Percentiles rank a stretch among this genome's conserved stretches.
Evolutionary conservation across 2,797 vertebrate species (phyloP).

Genomic region (Manis javanica): DNA sequence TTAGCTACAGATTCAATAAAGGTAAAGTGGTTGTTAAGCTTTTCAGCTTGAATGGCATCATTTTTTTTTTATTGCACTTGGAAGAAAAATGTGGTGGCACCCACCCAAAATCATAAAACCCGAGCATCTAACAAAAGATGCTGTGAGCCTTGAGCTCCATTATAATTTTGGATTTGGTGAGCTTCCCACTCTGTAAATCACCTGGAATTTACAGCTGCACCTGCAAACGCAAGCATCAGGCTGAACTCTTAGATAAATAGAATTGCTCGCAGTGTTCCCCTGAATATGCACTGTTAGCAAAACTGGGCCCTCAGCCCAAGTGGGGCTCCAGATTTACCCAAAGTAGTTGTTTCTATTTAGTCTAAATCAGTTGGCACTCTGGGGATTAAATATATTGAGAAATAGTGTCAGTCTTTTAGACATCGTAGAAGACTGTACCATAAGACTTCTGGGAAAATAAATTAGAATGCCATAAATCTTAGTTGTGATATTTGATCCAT

Average conservation of each 20-base stretch:
- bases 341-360: conserved; percentile 12
- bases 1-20: conserved; percentile 76
- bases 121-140: conserved; percentile 70
- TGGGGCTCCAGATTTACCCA: conserved; percentile 26
- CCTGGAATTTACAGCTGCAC: conserved; percentile 79
- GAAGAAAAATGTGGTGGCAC: conserved; percentile 69
- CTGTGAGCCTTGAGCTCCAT: conserved; percentile 67
- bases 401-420: conserved; percentile 42
- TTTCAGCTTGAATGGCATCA: conserved; percentile 72
- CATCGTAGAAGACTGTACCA: neutral
- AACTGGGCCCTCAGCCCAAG: conserved; percentile 49
- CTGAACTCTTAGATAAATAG: conserved; percentile 76
- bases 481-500: neutral
- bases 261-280: conserved; percentile 58
- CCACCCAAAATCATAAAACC: conserved; percentile 75
- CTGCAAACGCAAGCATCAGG: conserved; percentile 64
- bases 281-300: conserved; percentile 64
- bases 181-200: conserved; percentile 76
- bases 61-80: conserved; percentile 77
- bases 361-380: conserved; percentile 20
- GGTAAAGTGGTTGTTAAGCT: conserved; percentile 78
- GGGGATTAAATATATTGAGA: conserved; percentile 45
- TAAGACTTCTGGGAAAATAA: neutral
- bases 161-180: conserved; percentile 73
- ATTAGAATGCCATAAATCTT: neutral